Percentiles rank a stretch among this genome's conserved stretches.
Evolutionary conservation across 1,140 invertebrate species (phyloP).

Genomic region (Anadara kagoshimensis): DNA sequence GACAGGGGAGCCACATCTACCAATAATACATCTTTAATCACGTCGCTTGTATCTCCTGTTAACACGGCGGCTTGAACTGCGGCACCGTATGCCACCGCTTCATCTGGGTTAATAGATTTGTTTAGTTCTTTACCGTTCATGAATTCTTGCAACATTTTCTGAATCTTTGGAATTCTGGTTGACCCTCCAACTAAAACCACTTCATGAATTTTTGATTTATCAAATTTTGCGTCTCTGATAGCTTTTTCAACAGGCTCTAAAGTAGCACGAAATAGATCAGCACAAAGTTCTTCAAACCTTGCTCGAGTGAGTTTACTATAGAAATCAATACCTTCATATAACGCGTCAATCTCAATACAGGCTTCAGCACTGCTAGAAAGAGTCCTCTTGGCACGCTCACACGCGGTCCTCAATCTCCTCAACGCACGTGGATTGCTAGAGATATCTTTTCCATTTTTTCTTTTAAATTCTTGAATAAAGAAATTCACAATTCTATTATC

Average conservation of each 20-base stretch:
- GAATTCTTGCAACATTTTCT: slow-evolving; percentile 94
- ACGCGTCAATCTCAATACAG: slow-evolving; percentile 72
- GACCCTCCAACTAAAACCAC: slow-evolving; percentile 98
- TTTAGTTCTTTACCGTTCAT: not conserved
- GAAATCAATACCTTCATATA: slow-evolving; percentile 96
- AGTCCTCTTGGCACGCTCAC: slow-evolving; percentile 96
- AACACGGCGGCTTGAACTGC: slow-evolving; percentile 76
- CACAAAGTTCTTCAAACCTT: slow-evolving; percentile 81
- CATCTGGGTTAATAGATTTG: too few relatives aligned
- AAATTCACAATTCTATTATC: slow-evolving; percentile 84
- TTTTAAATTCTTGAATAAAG: slow-evolving; percentile 90
- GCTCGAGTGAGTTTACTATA: slow-evolving; percentile 95
- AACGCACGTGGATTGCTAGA: slow-evolving; percentile 91
- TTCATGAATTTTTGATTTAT: slow-evolving; percentile 92
- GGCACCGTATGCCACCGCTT: slow-evolving; percentile 82
- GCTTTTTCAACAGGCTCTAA: slow-evolving; percentile 81
- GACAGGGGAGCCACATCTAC: slow-evolving; percentile 71
- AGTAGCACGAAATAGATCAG: slow-evolving; percentile 89
- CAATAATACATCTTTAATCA: slow-evolving; percentile 65
- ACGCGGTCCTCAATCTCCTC: slow-evolving; percentile 90
- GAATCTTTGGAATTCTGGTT: slow-evolving; percentile 97
- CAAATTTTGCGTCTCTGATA: slow-evolving; percentile 76
- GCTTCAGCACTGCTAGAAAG: slow-evolving; percentile 86
- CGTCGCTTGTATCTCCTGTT: slow-evolving; percentile 56
- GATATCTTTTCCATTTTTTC: slow-evolving; percentile 96